These are phyloP conservation scores for Tamias sibiricus DNA, from an alignment of 2,113 vertebrate species.

Conservation along the genomic window DNA sequence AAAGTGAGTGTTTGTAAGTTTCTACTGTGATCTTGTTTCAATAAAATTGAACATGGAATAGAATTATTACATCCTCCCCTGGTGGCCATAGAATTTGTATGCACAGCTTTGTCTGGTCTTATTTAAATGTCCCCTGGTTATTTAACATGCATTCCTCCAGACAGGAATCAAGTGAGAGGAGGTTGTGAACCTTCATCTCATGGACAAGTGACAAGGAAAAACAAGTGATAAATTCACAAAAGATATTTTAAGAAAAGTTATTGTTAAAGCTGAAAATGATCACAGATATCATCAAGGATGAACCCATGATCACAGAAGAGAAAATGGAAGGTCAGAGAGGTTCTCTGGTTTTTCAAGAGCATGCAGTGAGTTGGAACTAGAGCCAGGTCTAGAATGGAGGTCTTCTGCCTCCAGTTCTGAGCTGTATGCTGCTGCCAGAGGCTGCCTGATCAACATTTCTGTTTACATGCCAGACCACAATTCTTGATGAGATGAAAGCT, in stretches of 20 bases:
- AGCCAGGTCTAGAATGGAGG: neutral
- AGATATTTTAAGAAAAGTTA: slow-evolving; percentile 49
- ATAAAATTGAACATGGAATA: slow-evolving; percentile 26
- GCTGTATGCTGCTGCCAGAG: neutral
- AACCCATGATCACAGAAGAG: neutral
- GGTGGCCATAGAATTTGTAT: slow-evolving; percentile 38
- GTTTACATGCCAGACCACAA: neutral
- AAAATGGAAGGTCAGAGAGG: neutral
- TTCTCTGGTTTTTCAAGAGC: neutral
- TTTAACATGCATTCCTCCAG: slow-evolving; percentile 8
- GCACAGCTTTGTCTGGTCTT: slow-evolving; percentile 5
- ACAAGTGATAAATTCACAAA: slow-evolving; percentile 40
- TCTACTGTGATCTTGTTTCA: slow-evolving; percentile 53
- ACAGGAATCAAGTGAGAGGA: slow-evolving; percentile 17
- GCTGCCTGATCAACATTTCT: neutral
- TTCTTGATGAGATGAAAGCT: slow-evolving; percentile 22
- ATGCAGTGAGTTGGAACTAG: neutral
- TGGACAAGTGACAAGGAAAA: neutral
- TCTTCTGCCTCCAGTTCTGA: neutral
- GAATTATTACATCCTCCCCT: slow-evolving; percentile 64
- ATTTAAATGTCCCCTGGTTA: slow-evolving; percentile 7
- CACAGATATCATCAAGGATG: neutral
- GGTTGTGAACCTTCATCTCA: slow-evolving; percentile 29
- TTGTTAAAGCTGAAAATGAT: neutral
- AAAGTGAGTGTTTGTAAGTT: slow-evolving; percentile 59